Base-by-base conservation (phyloP, 2,888 invertebrate genomes). In the Euspilapteryx auroguttella region DNA sequence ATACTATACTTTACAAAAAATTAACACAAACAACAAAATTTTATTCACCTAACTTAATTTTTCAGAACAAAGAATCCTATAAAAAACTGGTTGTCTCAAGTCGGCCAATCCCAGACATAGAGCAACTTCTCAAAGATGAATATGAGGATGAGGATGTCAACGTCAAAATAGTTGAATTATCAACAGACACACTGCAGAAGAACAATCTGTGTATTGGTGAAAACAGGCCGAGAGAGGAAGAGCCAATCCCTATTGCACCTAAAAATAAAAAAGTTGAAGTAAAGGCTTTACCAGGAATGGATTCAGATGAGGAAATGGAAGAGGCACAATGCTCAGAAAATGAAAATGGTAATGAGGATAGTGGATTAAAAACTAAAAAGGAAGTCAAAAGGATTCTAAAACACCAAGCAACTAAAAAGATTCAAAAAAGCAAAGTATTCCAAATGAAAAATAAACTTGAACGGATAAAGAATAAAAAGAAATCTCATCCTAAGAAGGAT, bases 81-180 rank as follows among this genome's bases (percentile, higher is more conserved):
- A 87, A 86, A 48, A 85, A 86, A 38, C 62, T 87, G 26, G 80
- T 88, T 4, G 79, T 85, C n/a, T 85, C 87, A 0, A 83, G 80
- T 44, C 79, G 84, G 27, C 83, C 85, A 0, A 73, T 86, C 37
- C 86, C 86, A 23, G 86, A 86, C 46, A 57, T 87, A 37, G 83
- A 86, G 47, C 76, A 86, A 41, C 55, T 86, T 29, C 56, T 86
- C 4, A 76, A 81, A 42, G 81, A 87, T 24, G 85, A 87, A 44
- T 87, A 86, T 56, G 85, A 89, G 55, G 83, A 87, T 41, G 85
- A 85, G 21, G 83, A 86, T 50, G 88, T 88, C 0, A 86, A 85
- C 37, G 87, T 91, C 0, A 87, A 86, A 69, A 85, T 91, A 33
- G 79, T 86, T 1, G 88, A 90, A 49, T 57, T 91, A 6, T 83